These are phyloP conservation scores for Lycocerus yunnanus DNA, from an alignment of 2,888 invertebrate species.

Conservation along the genomic window DNA sequence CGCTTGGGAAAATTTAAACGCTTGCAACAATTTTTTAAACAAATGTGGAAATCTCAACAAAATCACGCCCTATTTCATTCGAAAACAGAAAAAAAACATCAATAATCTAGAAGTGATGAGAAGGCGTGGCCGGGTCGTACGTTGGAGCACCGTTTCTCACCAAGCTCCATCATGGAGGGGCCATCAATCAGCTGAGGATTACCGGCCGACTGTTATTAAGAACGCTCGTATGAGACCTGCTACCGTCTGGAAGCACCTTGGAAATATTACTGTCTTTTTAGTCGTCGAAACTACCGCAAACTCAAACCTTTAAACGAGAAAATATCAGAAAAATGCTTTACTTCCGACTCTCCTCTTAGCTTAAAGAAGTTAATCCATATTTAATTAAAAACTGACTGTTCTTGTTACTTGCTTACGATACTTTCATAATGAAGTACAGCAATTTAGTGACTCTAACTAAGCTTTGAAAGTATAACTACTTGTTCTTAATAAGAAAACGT, in stretches of 20 bases:
- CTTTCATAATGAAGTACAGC: constrained; percentile 1
- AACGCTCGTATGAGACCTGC: constrained; percentile 51
- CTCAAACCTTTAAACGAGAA: constrained; percentile 37
- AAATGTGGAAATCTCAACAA: constrained; percentile 26
- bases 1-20: constrained; percentile 4
- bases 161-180: constrained; percentile 50
- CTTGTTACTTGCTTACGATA: background rate
- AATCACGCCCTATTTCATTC: constrained; percentile 28
- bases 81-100: constrained; percentile 36
- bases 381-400: constrained; percentile 29
- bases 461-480: background rate
- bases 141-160: constrained; percentile 32
- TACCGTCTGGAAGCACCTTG: constrained; percentile 45
- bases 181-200: constrained; percentile 56
- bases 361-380: constrained; percentile 27
- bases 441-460: background rate
- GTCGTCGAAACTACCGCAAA: constrained; percentile 43
- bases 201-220: constrained; percentile 55
- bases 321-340: constrained; percentile 24
- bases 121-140: constrained; percentile 37
- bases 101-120: constrained; percentile 49
- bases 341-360: constrained; percentile 20
- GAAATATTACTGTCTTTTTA: constrained; percentile 50
- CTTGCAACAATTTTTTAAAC: constrained; percentile 14
- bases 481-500: background rate